Conservation (phyloP, 23 tunicate genomes). For the Pegea sp. region DNA sequence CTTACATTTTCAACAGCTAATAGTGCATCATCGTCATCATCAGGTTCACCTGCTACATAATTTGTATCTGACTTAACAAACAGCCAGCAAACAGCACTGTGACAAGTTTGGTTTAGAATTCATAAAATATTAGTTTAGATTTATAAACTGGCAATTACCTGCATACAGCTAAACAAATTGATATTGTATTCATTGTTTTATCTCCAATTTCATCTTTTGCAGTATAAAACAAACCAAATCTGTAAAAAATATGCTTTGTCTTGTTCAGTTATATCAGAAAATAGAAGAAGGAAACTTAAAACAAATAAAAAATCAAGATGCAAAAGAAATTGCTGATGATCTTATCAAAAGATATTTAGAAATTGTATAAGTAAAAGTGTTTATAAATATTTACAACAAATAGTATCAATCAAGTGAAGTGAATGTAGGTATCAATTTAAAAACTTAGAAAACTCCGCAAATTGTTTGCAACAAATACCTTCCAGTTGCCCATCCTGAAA, state of each 20-base stretch:
- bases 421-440: no score
- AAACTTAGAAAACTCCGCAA: no score
- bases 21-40: conserved; percentile 15
- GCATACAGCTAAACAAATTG: neutral
- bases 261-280: no score
- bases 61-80: conserved; percentile 51
- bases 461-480: conserved; percentile 19
- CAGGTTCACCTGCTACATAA: conserved; percentile 2
- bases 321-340: no score
- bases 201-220: conserved; percentile 1
- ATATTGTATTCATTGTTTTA: neutral
- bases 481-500: conserved; percentile 94
- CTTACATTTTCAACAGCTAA: conserved; percentile 8
- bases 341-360: no score
- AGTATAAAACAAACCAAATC: neutral
- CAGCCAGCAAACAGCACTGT: conserved; percentile 63
- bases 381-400: no score
- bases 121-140: neutral
- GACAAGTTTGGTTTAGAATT: no score
- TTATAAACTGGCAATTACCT: neutral
- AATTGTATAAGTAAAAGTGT: no score
- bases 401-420: no score
- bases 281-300: no score
- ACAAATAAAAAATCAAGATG: no score
- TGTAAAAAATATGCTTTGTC: no score